Base-by-base conservation (phyloP, 1,140 invertebrate genomes). In the Drosophila nigromelanica region DNA sequence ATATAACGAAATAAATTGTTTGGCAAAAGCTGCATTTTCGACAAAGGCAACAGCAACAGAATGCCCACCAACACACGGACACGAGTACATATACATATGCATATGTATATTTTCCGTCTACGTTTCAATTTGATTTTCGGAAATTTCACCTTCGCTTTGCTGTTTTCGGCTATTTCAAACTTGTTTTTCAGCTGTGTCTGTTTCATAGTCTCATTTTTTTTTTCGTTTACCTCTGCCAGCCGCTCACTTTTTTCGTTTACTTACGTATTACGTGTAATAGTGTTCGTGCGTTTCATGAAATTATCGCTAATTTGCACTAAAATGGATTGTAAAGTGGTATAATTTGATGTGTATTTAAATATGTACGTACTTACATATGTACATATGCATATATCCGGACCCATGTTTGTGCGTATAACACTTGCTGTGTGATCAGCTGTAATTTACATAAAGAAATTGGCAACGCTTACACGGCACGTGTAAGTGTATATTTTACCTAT, bases 61-160 rank as follows among this genome's bases (percentile, higher is more conserved):
- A 54, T 80, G 85, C 67, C 50, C 67, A 85, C 60, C 37, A 58
- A 58, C 59, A 71, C 58, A 30, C 48, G 45, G 27, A 33, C 21
- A 52, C 62, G 55, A 45, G 60, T 62, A 76, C 67, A 58, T 42
- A 56, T 71, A 80, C 73, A 85, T 69, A 81, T 78, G 80, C 80
- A 74, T 59, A 77, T 72, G 51, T 73, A 68, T 86, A 75, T 66
- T 87, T 85, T 85, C 85, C 81, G 81, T 85, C 81, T 85, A 85
- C 81, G 81, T 85, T 85, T 85, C 81, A 85, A 87, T 87, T 85
- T 80, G 81, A 85, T 85, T 85, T 85, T 85, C 81, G 81, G 81
- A 85, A 85, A 85, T 85, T 85, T 85, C 81, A 85, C 81, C 81
- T 85, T 85, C 78, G 82, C 81, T 80, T 86, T 85, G 81, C 78